Base-by-base conservation (phyloP, 1,140 invertebrate species). In the Caenorhabditis latens region DNA sequence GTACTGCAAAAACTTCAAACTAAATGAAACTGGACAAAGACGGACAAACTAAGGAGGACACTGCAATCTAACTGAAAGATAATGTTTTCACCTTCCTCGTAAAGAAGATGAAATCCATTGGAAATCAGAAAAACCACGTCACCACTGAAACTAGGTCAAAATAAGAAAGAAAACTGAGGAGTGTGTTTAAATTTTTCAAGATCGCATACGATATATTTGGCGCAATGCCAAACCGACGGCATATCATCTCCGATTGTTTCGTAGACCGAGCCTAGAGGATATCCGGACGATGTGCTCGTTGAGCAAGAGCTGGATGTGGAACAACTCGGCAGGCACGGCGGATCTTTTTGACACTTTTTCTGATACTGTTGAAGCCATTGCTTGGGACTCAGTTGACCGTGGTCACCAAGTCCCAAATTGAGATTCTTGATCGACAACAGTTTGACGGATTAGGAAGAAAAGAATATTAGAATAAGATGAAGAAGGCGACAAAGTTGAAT, bases 191-290 rank as follows among this genome's bases (percentile, higher is more conserved):
- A 53, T 53, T 53, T 53, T 53, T 53, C 32, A 32, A 24, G 9
- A n/a, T 86, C 24, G 67, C 71, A 86, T 75, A 88, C 87, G 48
- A 83, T 88, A 53, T 88, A 88, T 75, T 85, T 88, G 67, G 87
- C 87, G 42, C 53, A 88, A 53, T 88, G 87, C 87, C 87, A 88
- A 75, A 79, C 24, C 61, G 87, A 71, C 48, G 87, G 87, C 87
- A 88, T 88, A 50, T 61, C 46, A 50, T 50, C 57, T 61, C 53
- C 58, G 21, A 61, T 63, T 48, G 58, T 84, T 84, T 84, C 83
- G 83, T 46, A 63, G 83, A 32, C 16, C 43, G 71, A 53, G 13
- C 71, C 46, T 11, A 79, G 46, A 1, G 71, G 71, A 53, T 79
- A 79, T 42, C 71, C 32, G 6, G 71, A 79, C 21, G 71, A 79